Percentiles rank a stretch among this genome's conserved stretches.
Evolutionary conservation across 2,113 vertebrate genomes (phyloP).

Genomic region (Forbesichthys papilliferus): DNA sequence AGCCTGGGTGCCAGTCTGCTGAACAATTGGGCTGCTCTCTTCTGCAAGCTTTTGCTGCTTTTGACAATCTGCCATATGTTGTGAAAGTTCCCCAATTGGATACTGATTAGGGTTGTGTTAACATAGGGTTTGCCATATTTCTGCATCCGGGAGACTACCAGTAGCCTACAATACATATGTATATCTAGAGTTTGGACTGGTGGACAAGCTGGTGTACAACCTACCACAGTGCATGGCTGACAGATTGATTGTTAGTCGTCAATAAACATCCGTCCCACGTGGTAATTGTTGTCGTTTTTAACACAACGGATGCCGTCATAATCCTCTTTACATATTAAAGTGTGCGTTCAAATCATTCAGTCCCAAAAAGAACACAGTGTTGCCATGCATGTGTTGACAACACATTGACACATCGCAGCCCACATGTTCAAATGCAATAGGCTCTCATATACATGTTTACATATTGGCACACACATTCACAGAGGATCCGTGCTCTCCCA

Average conservation of each 20-base stretch:
- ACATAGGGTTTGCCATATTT: too few relatives aligned
- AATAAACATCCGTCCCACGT: constrained; percentile 22
- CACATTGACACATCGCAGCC: constrained; percentile 38
- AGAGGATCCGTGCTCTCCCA: constrained; percentile 55
- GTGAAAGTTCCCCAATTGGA: too few relatives aligned
- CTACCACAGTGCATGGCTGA: too few relatives aligned
- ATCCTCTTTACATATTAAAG: constrained; percentile 50
- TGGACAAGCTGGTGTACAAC: too few relatives aligned
- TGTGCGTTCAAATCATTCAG: constrained; percentile 52
- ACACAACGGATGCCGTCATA: constrained; percentile 32
- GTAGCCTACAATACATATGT: too few relatives aligned
- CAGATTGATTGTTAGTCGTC: too few relatives aligned
- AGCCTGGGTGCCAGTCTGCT: too few relatives aligned
- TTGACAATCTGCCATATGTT: not conserved
- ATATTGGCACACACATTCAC: constrained; percentile 58
- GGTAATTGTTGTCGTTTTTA: constrained; percentile 30
- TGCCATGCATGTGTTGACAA: constrained; percentile 49
- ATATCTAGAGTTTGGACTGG: too few relatives aligned
- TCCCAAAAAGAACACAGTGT: constrained; percentile 40
- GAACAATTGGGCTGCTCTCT: too few relatives aligned
- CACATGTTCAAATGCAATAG: constrained; percentile 44
- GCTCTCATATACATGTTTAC: constrained; percentile 66
- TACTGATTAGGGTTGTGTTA: too few relatives aligned
- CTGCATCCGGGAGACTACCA: too few relatives aligned
- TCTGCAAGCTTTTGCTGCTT: constrained; percentile 1